Evolutionary conservation across 2,797 vertebrate genomes (phyloP).

Genomic region (Etheostoma perlongum): DNA sequence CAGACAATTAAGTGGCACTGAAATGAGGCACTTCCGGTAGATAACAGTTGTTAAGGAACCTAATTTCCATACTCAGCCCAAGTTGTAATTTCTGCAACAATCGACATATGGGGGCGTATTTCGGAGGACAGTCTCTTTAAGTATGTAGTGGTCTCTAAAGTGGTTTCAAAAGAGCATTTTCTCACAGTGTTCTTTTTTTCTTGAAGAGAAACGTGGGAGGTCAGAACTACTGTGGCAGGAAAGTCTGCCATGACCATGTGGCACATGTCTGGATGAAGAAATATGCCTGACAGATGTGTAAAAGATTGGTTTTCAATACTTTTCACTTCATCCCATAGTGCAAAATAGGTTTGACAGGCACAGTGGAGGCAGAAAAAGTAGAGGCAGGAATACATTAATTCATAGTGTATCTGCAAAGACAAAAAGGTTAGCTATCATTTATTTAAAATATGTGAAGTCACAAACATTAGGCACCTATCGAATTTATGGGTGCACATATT

Average conservation of each 20-base stretch:
- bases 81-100: too few relatives aligned
- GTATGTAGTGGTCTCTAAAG: background rate
- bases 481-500: slow-evolving; percentile 23
- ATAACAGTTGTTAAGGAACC: too few relatives aligned
- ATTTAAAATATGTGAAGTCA: slow-evolving; percentile 40
- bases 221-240: slow-evolving; percentile 4
- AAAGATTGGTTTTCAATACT: slow-evolving; percentile 37
- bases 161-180: background rate
- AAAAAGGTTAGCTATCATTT: slow-evolving; percentile 52
- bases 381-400: slow-evolving; percentile 46
- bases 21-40: too few relatives aligned
- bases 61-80: too few relatives aligned
- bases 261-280: slow-evolving; percentile 8
- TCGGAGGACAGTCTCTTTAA: background rate
- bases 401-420: slow-evolving; percentile 27
- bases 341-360: slow-evolving; percentile 47
- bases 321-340: slow-evolving; percentile 33
- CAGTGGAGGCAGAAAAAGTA: slow-evolving; percentile 12
- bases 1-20: too few relatives aligned
- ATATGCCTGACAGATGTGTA: slow-evolving; percentile 4
- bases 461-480: slow-evolving; percentile 37
- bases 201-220: background rate
- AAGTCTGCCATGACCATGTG: slow-evolving; percentile 15
- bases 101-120: too few relatives aligned
- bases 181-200: background rate